Percentiles rank a stretch among this genome's conserved stretches.
Conservation (phyloP, 2,797 vertebrate genomes). For the Pyrocephalus nanus region DNA sequence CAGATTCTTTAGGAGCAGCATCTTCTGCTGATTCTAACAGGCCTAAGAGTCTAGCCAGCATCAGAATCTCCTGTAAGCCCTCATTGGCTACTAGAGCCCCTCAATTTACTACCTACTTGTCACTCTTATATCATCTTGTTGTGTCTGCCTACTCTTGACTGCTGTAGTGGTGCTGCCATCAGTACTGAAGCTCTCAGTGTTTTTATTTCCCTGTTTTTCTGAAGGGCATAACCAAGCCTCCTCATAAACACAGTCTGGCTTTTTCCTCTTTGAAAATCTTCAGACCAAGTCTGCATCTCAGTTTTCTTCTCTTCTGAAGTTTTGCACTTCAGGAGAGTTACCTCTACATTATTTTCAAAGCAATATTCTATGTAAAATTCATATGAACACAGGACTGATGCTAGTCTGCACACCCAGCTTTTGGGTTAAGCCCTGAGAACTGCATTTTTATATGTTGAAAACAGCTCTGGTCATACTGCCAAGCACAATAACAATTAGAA, state of each 20-base stretch:
- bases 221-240: neutral
- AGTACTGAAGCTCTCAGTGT: neutral
- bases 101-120: neutral
- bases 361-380: neutral
- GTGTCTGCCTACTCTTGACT: neutral
- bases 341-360: neutral
- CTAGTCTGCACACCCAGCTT: neutral
- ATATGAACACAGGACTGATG: neutral
- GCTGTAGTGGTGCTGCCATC: neutral
- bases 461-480: neutral
- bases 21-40: neutral
- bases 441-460: neutral
- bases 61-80: neutral
- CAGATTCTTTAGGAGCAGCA: neutral
- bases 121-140: neutral
- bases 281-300: neutral
- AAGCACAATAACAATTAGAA: neutral
- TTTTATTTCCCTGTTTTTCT: neutral
- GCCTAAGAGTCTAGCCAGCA: neutral
- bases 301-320: neutral
- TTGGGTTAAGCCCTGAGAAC: neutral
- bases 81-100: neutral
- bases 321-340: neutral
- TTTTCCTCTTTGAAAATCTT: neutral
- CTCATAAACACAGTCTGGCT: neutral